A percentile compares a stretch with the other conserved stretches of the same genome.
Conservation (phyloP, 2,113 vertebrate species). For the Elachura formosa region DNA sequence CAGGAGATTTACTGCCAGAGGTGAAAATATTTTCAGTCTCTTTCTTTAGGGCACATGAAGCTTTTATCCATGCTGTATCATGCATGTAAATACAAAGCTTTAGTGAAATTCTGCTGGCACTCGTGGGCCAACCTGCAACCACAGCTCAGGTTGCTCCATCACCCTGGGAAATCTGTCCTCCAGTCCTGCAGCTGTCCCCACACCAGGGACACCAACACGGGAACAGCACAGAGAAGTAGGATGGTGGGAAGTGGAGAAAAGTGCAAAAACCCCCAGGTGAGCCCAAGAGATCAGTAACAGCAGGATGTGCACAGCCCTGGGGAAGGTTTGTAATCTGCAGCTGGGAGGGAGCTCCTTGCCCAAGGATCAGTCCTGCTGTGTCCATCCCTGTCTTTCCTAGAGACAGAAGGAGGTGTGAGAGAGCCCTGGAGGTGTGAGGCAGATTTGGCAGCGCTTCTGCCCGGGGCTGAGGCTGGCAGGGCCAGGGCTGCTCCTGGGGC, state of each 20-base stretch:
- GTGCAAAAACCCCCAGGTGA: rapidly evolving
- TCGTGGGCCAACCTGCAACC: rapidly evolving
- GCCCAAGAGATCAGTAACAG: background rate
- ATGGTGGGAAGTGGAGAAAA: background rate
- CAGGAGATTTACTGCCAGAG: background rate
- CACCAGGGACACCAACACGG: background rate
- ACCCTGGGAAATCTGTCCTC: background rate
- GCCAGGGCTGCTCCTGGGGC: slow-evolving; percentile 15
- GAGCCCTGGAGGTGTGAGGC: slow-evolving; percentile 21
- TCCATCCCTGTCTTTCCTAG: background rate
- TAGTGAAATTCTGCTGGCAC: background rate
- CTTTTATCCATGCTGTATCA: background rate
- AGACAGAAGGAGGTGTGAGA: slow-evolving; percentile 62
- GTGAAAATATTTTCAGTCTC: background rate
- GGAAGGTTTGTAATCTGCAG: background rate
- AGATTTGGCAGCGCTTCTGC: slow-evolving; percentile 31
- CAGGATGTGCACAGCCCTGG: rapidly evolving
- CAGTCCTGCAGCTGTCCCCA: background rate
- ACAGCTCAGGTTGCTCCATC: background rate
- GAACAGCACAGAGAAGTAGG: background rate
- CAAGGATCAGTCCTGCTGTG: background rate
- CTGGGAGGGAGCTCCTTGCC: background rate
- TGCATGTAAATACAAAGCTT: background rate
- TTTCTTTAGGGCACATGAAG: background rate
- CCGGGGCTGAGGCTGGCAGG: background rate